Evolutionary conservation across 1,140 invertebrate species (phyloP), one percentile per base, ranked within the genome.

Genomic region (Megalonaias nervosa): DNA sequence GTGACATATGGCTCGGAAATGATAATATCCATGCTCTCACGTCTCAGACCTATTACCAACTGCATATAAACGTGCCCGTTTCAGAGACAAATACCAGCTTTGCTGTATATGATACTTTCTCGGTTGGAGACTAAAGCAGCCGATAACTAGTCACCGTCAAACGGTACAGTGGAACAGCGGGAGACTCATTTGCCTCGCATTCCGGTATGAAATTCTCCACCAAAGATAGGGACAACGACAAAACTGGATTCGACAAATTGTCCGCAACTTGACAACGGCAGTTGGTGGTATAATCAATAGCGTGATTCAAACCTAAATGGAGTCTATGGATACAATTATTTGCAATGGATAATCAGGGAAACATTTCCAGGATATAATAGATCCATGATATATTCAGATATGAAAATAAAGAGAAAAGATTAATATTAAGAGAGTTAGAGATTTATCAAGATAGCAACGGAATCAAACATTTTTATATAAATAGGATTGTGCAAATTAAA

Each of bases 1-100:
- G 70, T 9, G 71, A 84, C n/a, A 80, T 74, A 61, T 84, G 77
- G 80, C 26, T 84, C 1, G 82, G 82, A n/a, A 77, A 78, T 59
- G 82, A 83, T 11, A 69, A 75, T 19, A 57, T 79, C 19, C 70
- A 79, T 56, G 31, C 65, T 17, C 57, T 83, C 21, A 81, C 82
- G 19, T 71, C 64, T 21, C 57, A 62, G 19, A 60, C 60, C 12
- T 48, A 56, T 23, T 79, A 71, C 64, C 58, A 75, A 61, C 23
- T 74, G 19, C 67, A 57, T 21, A 66, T 83, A 60, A 71, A 66
- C 55, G 14, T 75, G 58, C 23, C n/a, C n/a, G n/a, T n/a, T n/a
- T n/a, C n/a, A n/a, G n/a, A n/a, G n/a, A n/a, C n/a, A n/a, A n/a
- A n/a, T n/a, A n/a, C n/a, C n/a, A n/a, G n/a, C n/a, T n/a, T n/a